Evolutionary conservation across 2,888 invertebrate genomes (phyloP).

Genomic region (Chydorus sphaericus): DNA sequence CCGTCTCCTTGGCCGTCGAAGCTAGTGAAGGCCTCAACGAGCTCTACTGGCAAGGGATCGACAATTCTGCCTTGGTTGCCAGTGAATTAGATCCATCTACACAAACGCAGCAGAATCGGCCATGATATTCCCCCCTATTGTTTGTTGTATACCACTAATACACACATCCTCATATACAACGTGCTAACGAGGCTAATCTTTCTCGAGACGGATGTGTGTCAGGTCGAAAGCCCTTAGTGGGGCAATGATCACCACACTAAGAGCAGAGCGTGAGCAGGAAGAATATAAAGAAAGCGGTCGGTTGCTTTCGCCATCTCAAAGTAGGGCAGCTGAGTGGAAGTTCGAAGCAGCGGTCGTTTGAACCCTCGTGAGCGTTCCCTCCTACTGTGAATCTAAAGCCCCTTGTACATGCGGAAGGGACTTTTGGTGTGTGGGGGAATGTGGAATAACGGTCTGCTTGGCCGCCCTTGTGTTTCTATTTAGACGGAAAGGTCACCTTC

Average conservation of each 20-base stretch:
- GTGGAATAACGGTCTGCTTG: conserved; percentile 1
- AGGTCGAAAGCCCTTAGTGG: background rate
- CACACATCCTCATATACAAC: no score
- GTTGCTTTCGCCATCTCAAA: background rate
- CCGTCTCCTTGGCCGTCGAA: conserved; percentile 14
- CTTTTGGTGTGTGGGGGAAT: background rate
- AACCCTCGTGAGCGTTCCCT: no score
- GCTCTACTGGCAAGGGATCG: conserved; percentile 10
- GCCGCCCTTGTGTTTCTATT: no score
- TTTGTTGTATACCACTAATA: no score
- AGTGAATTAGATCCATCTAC: no score
- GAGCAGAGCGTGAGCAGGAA: background rate
- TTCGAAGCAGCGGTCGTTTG: no score
- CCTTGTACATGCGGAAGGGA: no score
- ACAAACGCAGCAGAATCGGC: no score
- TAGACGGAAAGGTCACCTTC: no score
- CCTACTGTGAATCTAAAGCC: no score
- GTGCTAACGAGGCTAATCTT: no score
- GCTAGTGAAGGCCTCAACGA: conserved; percentile 15
- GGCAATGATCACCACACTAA: background rate
- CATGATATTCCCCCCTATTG: no score
- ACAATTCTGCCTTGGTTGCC: conserved; percentile 4
- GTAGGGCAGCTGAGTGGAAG: conserved; percentile 5
- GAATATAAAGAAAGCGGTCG: background rate
- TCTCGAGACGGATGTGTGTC: background rate